Base-by-base conservation (phyloP, 2,113 vertebrate species). In the Ceyx melanurus region DNA sequence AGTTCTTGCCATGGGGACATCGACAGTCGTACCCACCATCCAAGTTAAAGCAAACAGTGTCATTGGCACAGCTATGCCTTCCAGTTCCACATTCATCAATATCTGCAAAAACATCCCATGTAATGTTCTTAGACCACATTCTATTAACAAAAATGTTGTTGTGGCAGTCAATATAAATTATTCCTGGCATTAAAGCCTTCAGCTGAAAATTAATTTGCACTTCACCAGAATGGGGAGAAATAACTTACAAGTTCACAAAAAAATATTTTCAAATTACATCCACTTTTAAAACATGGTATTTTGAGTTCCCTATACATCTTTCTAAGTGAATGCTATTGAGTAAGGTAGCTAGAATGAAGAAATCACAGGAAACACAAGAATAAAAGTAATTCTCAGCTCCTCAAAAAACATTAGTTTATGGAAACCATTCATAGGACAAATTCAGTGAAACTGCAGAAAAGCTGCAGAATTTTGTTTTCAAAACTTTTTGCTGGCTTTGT, bases 1-100 rank as follows among this genome's bases (percentile, higher is more conserved):
- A 99, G 92, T 99, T 99, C 96, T 98, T 99, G 26, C 99, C 99
- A 21, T 99, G 99, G 43, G 99, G 99, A 97, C 99, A 99, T n/a
- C 99, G 98, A 68, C 99, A 99, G 93, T 99, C 99, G 11, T 99
- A 99, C 16, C 99, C 99, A 19, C 99, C 99, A 61, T 99, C 99
- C 98, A 99, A 90, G 97, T 99, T 99, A 97, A 99, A 99, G 97
- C 99, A 99, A 97, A 99, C 95, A 4, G 99, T 99, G 95, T 99
- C 99, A 77, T 99, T 99, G 97, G 99, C 98, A 93, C 99, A 99
- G 97, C 98, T 99, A 96, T 99, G 99, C 94, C 99, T 98, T 88
- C 98, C 99, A 5, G 98, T 98, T 88, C 96, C 98, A 97, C 99
- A 99, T 97, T 99, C 99, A 87, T 99, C 99, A 92, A 99, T 99